A percentile compares a stretch with the other conserved stretches of the same genome.
Conservation (phyloP, 2,797 vertebrate species). For the Oophaga sylvatica region DNA sequence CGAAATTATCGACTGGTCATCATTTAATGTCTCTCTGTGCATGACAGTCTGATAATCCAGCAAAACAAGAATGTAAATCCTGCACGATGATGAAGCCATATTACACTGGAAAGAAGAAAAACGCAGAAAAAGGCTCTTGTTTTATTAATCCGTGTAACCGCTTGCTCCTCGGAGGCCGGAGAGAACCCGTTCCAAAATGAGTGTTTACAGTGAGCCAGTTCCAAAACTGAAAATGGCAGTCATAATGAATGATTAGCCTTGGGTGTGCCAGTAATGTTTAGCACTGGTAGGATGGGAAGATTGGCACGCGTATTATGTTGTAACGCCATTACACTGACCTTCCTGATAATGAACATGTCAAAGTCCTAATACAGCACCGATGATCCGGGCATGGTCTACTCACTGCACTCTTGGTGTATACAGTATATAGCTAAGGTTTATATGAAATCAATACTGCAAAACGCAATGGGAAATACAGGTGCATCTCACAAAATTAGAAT, state of each 20-base stretch:
- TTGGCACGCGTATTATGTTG: not conserved
- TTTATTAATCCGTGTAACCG: not conserved
- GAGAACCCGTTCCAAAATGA: too few species aligned
- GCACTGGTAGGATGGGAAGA: not conserved
- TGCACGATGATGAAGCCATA: too few species aligned
- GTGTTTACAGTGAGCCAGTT: not conserved
- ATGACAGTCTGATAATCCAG: too few species aligned
- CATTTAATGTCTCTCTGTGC: too few species aligned
- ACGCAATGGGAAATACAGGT: too few species aligned
- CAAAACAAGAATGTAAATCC: too few species aligned
- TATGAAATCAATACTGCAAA: not conserved
- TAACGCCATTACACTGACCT: not conserved
- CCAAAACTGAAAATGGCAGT: not conserved
- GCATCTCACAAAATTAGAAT: too few species aligned
- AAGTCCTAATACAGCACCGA: not conserved
- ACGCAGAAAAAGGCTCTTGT: too few species aligned
- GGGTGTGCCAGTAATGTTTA: not conserved
- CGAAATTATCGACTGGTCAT: too few species aligned
- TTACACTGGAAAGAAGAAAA: too few species aligned
- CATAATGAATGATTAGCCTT: conserved; percentile 16
- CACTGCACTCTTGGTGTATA: not conserved
- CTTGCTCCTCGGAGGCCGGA: conserved; percentile 15
- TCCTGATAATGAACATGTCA: not conserved
- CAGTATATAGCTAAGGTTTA: not conserved
- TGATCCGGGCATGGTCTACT: not conserved